Evolutionary conservation across 2,888 invertebrate species (phyloP).

Genomic region (Apocheima hispidaria): DNA sequence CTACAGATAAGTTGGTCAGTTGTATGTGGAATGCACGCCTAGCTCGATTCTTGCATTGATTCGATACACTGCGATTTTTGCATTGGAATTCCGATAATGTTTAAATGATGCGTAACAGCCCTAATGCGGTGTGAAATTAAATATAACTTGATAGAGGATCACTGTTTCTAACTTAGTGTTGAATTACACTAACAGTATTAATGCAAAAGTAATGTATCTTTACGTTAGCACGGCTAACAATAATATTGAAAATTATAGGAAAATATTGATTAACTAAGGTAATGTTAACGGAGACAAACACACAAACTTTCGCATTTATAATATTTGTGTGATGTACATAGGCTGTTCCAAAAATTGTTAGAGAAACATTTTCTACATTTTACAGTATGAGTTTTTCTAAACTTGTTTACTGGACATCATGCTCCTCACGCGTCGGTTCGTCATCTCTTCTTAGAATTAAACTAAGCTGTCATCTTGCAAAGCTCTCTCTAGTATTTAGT

Average conservation of each 20-base stretch:
- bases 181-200: not conserved
- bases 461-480: slow-evolving; percentile 2
- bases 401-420: too few relatives aligned
- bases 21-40: slow-evolving; percentile 40
- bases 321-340: too few relatives aligned
- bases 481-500: not conserved
- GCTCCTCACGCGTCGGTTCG: too few relatives aligned
- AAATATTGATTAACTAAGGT: too few relatives aligned
- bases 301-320: too few relatives aligned
- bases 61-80: slow-evolving; percentile 33
- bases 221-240: too few relatives aligned
- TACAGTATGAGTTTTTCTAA: too few relatives aligned
- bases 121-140: slow-evolving; percentile 29
- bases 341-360: too few relatives aligned
- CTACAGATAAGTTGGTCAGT: not conserved
- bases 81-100: slow-evolving; percentile 32
- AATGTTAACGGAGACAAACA: too few relatives aligned
- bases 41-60: slow-evolving; percentile 34
- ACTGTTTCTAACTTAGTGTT: not conserved
- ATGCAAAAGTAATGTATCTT: too few relatives aligned
- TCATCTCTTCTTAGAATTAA: not conserved
- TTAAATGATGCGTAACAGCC: slow-evolving; percentile 30
- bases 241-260: too few relatives aligned
- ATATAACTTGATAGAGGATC: not conserved
- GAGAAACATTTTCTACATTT: too few relatives aligned